Base-by-base conservation (phyloP, 1,140 invertebrate genomes). In the Zaprionus africanus region DNA sequence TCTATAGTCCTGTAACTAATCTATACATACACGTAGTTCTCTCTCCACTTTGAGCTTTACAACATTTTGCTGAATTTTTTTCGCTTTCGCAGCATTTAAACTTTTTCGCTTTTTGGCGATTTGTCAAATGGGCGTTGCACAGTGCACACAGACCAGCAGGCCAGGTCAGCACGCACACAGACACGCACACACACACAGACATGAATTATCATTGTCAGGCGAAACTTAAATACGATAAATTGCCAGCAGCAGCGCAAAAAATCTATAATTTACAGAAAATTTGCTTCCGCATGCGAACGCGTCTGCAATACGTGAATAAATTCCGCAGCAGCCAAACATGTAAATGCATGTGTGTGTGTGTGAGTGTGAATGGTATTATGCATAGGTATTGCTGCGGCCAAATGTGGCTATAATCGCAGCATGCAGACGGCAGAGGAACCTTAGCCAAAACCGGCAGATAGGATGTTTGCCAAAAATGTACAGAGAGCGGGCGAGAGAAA, bases 211-310 rank as follows among this genome's bases (percentile, higher is more conserved):
- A 84, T 81, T 81, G 81, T 81, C 81, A 88, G 77, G 78, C 81
- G 78, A 90, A 88, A 84, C 78, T 90, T 82, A 78, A 88, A 81
- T 78, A 69, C 83, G 80, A 86, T 88, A 88, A 88, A 88, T 88
- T 88, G 85, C 71, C 78, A 79, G 61, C 71, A 77, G 70, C 61
- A 58, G 72, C 67, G 64, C 19, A 76, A 72, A 84, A 87, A 84
- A 90, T 88, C 78, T 88, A 88, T 88, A 88, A 90, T 88, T 90
- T 90, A 81, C 85, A 88, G 81, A 90, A 87, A 90, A 87, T 88
- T 87, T 79, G 81, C 79, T 88, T 87, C 84, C 84, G 84, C 78
- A 59, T 67, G 59, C 74, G 65, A 87, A 82, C 58, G 73, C 51
- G 19, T 51, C 22, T 51, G 11, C 46, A 51, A 51, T 51, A 58